Evolutionary conservation across 2,797 vertebrate species (phyloP), one percentile per base, ranked within the genome.

Genomic region (Lophura swinhoii): DNA sequence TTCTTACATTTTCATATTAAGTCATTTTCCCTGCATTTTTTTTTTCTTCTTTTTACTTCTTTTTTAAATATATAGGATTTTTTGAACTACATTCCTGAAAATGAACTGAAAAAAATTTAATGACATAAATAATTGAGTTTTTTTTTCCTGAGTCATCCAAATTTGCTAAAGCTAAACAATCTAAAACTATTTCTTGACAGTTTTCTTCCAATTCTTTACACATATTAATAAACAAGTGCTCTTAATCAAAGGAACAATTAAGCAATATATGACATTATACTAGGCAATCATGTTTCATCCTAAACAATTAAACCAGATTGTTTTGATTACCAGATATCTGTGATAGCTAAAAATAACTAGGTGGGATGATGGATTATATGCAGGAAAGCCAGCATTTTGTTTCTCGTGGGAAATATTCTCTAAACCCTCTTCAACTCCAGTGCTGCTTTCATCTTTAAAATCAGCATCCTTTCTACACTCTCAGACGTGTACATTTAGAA

Each of bases 141-240:
- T 0, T 55, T 62, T 81, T 35, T 24, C 14, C 10, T 51, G 23
- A 70, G 59, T 79, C 12, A 53, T 44, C 2, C 1, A 2, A 37
- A 24, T 75, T 72, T 81, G 3, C 17, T 41, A 21, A 44, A 69
- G 18, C 48, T 6, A 21, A 89, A 78, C 8, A 76, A 12, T 84
- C n/a, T 35, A 37, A 63, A 93, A 88, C 9, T 37, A 44, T 28
- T 59, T 89, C 68, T 90, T 29, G 20, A 35, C 0, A 1, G 3
- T 64, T 88, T 88, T 90, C 15, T 53, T 87, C 62, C 31, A 71
- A 28, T 68, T 89, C 29, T 81, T 84, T 26, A 73, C 75, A 89
- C 84, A 75, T 82, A 66, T 44, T 91, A 67, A 49, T 12, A 46
- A 90, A 68, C 22, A 81, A 71, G 23, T 62, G 35, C 26, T 84